Conservation (phyloP, 2,888 invertebrate species). For the Mythimna pallens region DNA sequence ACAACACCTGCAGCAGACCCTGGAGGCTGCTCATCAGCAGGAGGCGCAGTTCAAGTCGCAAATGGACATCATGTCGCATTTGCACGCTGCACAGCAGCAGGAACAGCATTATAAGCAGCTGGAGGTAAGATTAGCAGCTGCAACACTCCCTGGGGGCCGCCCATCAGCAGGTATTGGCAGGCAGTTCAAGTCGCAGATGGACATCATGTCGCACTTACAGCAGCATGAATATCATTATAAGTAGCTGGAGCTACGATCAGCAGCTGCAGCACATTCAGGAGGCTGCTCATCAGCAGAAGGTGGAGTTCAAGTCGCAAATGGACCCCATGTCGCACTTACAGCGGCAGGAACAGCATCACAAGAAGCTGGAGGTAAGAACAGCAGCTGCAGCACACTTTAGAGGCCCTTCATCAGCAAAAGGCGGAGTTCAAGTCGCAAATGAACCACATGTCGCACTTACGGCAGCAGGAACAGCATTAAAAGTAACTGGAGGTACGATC, state of each 20-base stretch:
- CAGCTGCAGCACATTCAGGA: too few species aligned
- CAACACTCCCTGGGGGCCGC: background rate
- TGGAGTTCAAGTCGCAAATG: constrained; percentile 93
- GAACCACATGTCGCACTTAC: background rate
- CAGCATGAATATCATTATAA: background rate
- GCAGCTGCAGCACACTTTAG: background rate
- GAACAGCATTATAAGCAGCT: constrained; percentile 95
- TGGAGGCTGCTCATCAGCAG: constrained; percentile 95
- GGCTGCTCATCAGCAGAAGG: too few species aligned
- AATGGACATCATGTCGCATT: constrained; percentile 93
- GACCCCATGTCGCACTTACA: constrained; percentile 94
- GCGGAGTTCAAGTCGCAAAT: background rate
- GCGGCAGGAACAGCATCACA: constrained; percentile 95
- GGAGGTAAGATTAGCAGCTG: constrained; percentile 86
- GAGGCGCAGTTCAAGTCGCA: constrained; percentile 94
- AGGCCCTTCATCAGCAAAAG: background rate
- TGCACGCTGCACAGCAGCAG: constrained; percentile 94
- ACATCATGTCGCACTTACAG: background rate
- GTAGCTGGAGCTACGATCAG: too few species aligned
- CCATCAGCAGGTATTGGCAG: background rate
- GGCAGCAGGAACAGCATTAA: too few species aligned
- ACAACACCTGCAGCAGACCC: constrained; percentile 93
- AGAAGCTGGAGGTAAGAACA: constrained; percentile 92
- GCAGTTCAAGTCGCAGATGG: background rate
- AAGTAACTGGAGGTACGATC: too few species aligned